phyloP scores from a whole-genome alignment of 2,797 vertebrate genomes.

The Argya squamiceps region DNA sequence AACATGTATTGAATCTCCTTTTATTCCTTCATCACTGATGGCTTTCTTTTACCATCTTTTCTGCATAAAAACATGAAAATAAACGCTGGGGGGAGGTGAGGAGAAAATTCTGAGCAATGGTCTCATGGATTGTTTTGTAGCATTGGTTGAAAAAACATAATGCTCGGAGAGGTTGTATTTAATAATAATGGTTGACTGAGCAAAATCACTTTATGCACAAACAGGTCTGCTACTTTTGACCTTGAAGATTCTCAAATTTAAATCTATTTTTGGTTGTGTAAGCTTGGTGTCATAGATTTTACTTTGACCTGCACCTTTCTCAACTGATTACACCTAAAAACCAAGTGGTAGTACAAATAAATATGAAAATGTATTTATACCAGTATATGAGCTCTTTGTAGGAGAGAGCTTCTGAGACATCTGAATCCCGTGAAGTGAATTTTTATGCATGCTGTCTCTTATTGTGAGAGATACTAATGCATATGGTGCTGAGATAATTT shows the following conservation, averaged over 20 bases:
- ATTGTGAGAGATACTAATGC: neutral
- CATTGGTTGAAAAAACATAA: neutral
- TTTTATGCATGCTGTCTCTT: neutral
- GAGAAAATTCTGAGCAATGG: neutral
- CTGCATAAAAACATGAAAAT: neutral
- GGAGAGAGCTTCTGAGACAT: neutral
- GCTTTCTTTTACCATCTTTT: neutral
- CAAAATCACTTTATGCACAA: neutral
- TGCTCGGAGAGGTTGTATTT: neutral
- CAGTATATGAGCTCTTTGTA: neutral
- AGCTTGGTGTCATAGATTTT: neutral
- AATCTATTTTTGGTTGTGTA: neutral
- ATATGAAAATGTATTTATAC: neutral
- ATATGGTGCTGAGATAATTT: neutral
- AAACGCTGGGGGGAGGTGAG: accelerated
- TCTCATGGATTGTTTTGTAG: neutral
- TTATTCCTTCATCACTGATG: neutral
- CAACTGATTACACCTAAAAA: neutral
- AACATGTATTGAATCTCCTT: neutral
- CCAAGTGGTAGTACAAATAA: neutral
- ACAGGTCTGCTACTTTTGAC: neutral
- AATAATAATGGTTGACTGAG: neutral
- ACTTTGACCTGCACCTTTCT: neutral
- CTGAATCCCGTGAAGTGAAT: neutral
- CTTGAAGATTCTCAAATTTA: neutral